phyloP scores from a whole-genome alignment of 2,797 vertebrate species.

The Peromyscus attwateri region DNA sequence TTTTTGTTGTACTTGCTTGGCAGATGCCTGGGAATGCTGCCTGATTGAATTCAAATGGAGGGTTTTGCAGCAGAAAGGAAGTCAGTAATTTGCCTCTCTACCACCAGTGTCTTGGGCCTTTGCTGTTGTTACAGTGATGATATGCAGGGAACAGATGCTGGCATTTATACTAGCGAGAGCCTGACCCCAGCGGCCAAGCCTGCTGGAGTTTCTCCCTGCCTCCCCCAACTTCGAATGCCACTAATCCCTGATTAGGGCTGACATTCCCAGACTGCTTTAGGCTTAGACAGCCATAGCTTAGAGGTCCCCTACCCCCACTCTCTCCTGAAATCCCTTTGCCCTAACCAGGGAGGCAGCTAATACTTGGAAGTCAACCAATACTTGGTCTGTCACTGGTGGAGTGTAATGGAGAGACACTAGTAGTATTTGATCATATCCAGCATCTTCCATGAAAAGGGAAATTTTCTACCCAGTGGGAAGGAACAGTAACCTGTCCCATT shows the following conservation, averaged over 20 bases:
- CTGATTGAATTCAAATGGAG: not conserved
- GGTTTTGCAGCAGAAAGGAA: slow-evolving; percentile 8
- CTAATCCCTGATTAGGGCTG: slow-evolving; percentile 76
- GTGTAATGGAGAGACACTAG: not conserved
- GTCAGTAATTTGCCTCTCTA: not conserved
- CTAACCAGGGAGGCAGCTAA: not conserved
- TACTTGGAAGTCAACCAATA: not conserved
- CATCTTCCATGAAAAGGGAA: not conserved
- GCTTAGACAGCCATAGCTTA: not conserved
- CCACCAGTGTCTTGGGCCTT: not conserved
- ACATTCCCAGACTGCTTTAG: not conserved
- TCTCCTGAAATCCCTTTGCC: not conserved
- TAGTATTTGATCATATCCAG: too few species aligned
- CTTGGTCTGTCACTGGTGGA: not conserved
- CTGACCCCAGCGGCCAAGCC: not conserved
- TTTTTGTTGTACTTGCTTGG: not conserved
- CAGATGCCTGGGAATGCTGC: not conserved
- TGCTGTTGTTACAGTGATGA: rapidly evolving
- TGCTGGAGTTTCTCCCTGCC: not conserved
- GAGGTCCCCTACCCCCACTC: not conserved
- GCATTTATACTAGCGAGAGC: not conserved
- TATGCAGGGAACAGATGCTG: not conserved
- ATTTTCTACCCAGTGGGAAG: not conserved
- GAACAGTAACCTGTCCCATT: not conserved
- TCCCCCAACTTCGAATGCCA: not conserved